Evolutionary conservation across 1,140 invertebrate genomes (phyloP).

Genomic region (Bicyclus anynana): DNA sequence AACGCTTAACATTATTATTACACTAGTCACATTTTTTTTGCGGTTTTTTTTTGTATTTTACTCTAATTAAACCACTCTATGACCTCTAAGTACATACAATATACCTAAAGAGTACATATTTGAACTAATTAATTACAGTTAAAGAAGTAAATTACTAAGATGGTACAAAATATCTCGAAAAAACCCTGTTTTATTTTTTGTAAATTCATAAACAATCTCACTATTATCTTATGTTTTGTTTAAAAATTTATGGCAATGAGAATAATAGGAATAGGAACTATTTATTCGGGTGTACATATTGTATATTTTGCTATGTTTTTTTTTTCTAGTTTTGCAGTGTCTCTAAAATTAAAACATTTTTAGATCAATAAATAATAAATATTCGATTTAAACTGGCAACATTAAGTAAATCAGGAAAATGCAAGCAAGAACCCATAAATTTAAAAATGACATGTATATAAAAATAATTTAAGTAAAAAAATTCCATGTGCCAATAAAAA

Average conservation of each 20-base stretch:
- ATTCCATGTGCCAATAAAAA: background rate
- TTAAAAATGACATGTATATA: too few species aligned
- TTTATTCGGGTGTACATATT: background rate
- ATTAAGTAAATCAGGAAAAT: background rate
- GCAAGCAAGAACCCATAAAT: too few species aligned
- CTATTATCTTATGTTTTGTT: background rate
- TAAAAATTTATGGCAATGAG: background rate
- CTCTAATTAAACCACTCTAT: too few species aligned
- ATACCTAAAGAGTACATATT: background rate
- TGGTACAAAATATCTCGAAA: background rate
- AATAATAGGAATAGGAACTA: background rate
- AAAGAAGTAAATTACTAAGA: background rate
- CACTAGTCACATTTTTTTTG: background rate
- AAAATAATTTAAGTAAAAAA: too few species aligned
- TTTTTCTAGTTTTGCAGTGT: too few species aligned
- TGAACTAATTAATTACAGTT: background rate
- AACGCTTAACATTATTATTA: background rate
- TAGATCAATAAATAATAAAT: background rate
- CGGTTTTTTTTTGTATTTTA: background rate
- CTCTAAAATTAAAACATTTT: background rate
- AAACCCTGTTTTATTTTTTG: conserved; percentile 3
- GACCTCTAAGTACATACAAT: background rate
- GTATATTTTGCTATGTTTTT: conserved; percentile 1
- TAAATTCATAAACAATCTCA: conserved; percentile 1
- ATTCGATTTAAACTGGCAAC: background rate